These are phyloP conservation scores for Buceros bicornis DNA, from an alignment of 2,797 vertebrate genomes.

Conservation along the genomic window DNA sequence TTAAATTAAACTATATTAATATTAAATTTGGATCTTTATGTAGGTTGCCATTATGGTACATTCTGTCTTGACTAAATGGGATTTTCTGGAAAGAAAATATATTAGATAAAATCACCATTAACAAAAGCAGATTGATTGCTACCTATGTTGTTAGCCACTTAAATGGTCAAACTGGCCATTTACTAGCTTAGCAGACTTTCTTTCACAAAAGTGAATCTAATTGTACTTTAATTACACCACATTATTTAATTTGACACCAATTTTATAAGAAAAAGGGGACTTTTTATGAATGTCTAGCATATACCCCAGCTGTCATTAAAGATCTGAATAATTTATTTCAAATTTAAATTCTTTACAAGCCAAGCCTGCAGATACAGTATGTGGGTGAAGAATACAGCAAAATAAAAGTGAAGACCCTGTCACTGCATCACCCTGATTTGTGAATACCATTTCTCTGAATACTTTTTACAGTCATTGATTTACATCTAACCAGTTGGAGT, in stretches of 20 bases:
- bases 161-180: neutral
- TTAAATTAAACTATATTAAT: too few species aligned
- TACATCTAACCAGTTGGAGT: neutral
- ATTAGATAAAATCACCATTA: neutral
- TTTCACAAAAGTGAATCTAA: too few species aligned
- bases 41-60: neutral
- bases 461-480: neutral
- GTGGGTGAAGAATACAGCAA: neutral
- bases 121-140: neutral
- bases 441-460: neutral
- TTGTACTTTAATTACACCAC: neutral
- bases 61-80: neutral
- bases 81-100: neutral
- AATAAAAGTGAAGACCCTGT: neutral
- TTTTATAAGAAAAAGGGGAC: neutral
- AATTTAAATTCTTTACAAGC: neutral
- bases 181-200: too few species aligned
- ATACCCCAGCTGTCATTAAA: neutral
- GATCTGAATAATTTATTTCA: neutral
- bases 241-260: neutral
- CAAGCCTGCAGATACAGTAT: neutral
- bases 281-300: neutral
- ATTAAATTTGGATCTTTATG: neutral
- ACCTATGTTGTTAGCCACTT: neutral
- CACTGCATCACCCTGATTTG: neutral